A percentile compares a stretch with the other conserved stretches of the same genome.
phyloP scores from a whole-genome alignment of 1,140 invertebrate genomes.

The Bombus soroeensis region DNA sequence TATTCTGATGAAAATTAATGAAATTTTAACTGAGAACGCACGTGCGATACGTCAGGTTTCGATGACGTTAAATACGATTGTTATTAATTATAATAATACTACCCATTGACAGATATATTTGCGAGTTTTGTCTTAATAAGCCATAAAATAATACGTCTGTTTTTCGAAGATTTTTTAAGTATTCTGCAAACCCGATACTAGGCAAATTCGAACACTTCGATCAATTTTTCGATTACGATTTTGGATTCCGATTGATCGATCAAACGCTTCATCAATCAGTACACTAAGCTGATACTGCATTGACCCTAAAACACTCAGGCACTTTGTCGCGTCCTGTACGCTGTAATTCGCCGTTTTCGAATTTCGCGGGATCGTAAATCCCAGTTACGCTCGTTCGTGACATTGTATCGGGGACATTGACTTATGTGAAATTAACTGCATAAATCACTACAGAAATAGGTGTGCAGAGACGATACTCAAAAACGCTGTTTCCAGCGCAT shows the following conservation, averaged over 20 bases:
- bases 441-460: neutral
- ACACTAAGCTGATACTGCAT: neutral
- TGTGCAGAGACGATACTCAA: neutral
- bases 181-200: neutral
- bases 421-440: neutral
- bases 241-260: neutral
- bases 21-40: neutral
- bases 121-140: no score
- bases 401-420: neutral
- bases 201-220: no score
- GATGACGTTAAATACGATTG: no score
- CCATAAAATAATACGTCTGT: no score
- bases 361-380: neutral
- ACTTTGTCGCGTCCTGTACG: neutral
- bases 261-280: neutral
- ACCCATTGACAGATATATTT: no score
- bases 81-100: no score
- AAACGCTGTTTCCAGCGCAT: neutral
- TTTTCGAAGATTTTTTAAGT: neutral
- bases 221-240: neutral
- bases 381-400: neutral
- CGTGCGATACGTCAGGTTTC: no score
- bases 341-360: neutral
- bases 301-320: neutral
- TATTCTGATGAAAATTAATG: neutral